Evolutionary conservation across 2,797 vertebrate species (phyloP).

Genomic region (Hydrophis major): DNA sequence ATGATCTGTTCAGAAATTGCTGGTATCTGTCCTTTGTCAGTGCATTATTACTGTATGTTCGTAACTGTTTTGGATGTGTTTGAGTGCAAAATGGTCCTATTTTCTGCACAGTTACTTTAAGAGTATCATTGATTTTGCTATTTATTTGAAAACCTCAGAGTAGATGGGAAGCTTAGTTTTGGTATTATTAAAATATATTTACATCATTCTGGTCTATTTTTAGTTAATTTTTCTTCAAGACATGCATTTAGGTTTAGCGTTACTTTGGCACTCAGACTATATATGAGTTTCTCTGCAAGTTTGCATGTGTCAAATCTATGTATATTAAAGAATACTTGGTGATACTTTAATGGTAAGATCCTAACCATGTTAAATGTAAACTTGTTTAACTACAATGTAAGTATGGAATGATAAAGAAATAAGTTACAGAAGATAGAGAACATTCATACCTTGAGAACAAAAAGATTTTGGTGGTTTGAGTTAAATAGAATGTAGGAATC

Average conservation of each 20-base stretch:
- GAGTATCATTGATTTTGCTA: constrained; percentile 50
- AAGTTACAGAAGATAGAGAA: not conserved
- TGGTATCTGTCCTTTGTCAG: not conserved
- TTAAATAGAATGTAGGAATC: not conserved
- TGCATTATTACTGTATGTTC: constrained; percentile 63
- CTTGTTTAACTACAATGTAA: not conserved
- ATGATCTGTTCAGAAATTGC: constrained; percentile 17
- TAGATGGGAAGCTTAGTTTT: constrained; percentile 37
- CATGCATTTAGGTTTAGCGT: not conserved
- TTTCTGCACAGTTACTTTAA: constrained; percentile 51
- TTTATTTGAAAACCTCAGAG: constrained; percentile 64
- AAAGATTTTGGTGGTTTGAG: not conserved
- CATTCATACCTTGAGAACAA: not conserved
- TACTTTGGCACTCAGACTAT: not conserved
- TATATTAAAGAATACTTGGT: not conserved
- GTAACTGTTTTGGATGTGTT: constrained; percentile 34
- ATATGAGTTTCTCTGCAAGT: not conserved
- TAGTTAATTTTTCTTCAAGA: not conserved
- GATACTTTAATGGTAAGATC: not conserved
- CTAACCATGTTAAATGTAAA: not conserved
- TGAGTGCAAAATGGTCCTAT: constrained; percentile 39
- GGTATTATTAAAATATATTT: constrained; percentile 64
- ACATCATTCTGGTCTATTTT: constrained; percentile 34
- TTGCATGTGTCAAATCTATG: not conserved
- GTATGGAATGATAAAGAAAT: not conserved